Percentiles rank a stretch among this genome's conserved stretches.
Evolutionary conservation across 1,140 invertebrate species (phyloP).

Genomic region (Gryllus bimaculatus): DNA sequence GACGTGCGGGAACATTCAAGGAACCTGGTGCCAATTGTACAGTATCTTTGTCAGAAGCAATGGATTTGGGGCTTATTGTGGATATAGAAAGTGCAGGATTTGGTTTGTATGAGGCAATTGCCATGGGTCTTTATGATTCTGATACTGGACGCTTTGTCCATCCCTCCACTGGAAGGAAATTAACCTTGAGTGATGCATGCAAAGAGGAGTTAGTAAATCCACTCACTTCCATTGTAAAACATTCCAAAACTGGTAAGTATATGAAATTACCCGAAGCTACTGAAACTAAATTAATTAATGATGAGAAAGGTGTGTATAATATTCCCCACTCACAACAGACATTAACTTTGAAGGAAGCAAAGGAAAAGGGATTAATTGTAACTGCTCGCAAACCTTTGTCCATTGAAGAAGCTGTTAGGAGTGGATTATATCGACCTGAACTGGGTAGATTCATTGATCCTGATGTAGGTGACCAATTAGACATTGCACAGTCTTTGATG

Average conservation of each 20-base stretch:
- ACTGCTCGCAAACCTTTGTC: conserved; percentile 57
- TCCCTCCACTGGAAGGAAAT: conserved; percentile 63
- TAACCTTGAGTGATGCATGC: conserved; percentile 70
- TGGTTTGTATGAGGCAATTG: conserved; percentile 69
- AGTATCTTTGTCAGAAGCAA: conserved; percentile 58
- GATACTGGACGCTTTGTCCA: conserved; percentile 66
- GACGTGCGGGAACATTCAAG: conserved; percentile 64
- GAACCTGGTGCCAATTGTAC: conserved; percentile 54
- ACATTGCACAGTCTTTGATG: conserved; percentile 60
- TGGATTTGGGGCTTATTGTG: conserved; percentile 66
- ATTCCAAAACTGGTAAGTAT: conserved; percentile 57
- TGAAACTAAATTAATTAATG: conserved; percentile 60
- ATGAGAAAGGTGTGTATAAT: conserved; percentile 55
- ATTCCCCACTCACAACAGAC: conserved; percentile 47
- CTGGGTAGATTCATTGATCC: conserved; percentile 74
- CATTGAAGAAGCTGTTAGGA: conserved; percentile 67
- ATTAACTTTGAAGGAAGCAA: conserved; percentile 60
- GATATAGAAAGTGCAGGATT: conserved; percentile 76
- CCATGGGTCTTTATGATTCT: conserved; percentile 70
- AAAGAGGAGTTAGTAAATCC: conserved; percentile 73
- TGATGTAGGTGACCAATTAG: conserved; percentile 53
- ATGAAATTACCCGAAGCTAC: conserved; percentile 67
- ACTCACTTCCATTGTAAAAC: conserved; percentile 65
- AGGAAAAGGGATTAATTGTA: conserved; percentile 61
- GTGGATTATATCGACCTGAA: conserved; percentile 63